Evolutionary conservation across 2,888 invertebrate genomes (phyloP).

Genomic region (Drosophila borborema): DNA sequence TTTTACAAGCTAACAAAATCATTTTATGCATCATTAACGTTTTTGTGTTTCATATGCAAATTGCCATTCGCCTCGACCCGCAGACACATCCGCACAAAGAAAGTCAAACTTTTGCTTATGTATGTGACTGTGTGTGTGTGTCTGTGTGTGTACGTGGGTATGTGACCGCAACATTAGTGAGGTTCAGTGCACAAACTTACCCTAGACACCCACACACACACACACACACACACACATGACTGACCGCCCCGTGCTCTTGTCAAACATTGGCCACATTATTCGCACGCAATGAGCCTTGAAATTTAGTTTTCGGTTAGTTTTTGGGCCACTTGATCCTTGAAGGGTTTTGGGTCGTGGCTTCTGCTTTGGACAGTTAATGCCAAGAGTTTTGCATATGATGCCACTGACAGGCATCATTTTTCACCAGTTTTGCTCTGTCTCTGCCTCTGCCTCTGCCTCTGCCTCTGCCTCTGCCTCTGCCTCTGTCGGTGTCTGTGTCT

Average conservation of each 20-base stretch:
- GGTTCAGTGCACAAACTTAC: conserved; percentile 72
- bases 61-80: conserved; percentile 44
- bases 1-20: conserved; percentile 81
- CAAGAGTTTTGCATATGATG: conserved; percentile 71
- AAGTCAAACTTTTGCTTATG: conserved; percentile 67
- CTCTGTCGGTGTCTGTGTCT: not conserved
- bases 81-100: conserved; percentile 69
- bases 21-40: conserved; percentile 80
- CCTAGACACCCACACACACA: conserved; percentile 5
- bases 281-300: conserved; percentile 80
- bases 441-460: not conserved
- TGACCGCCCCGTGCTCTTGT: conserved; percentile 26
- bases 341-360: conserved; percentile 35
- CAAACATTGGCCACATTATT: conserved; percentile 76
- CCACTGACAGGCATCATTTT: conserved; percentile 64
- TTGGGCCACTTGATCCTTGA: conserved; percentile 59
- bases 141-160: conserved; percentile 31
- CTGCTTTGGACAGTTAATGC: conserved; percentile 58
- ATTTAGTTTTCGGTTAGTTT: conserved; percentile 80
- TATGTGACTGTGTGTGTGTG: conserved; percentile 6
- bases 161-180: conserved; percentile 73
- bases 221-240: conserved; percentile 28
- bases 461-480: not conserved
- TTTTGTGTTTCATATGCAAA: conserved; percentile 81
- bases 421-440: conserved; percentile 25